Base-by-base conservation (phyloP, 2,113 vertebrate species). In the Reinhardtius hippoglossoides region DNA sequence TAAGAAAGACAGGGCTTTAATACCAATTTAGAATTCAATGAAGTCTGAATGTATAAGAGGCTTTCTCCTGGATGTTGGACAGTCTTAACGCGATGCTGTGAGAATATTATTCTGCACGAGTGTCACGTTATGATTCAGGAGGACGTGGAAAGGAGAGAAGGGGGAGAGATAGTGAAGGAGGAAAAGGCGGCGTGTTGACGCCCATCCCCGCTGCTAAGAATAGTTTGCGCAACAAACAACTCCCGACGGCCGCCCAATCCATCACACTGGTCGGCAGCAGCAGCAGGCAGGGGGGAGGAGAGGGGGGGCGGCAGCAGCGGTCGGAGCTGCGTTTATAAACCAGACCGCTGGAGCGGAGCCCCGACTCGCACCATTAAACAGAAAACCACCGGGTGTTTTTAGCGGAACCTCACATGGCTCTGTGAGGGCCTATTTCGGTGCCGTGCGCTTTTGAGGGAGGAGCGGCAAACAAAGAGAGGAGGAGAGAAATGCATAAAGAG, bases 201-300 rank as follows among this genome's bases (percentile, higher is more conserved):
- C 91, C 90, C 89, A 88, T 85, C 83, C 78, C 70, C 62, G 76
- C 78, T 84, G 86, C 89, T 92, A 90, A 92, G 91, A 91, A 91
- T 92, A 93, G 88, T 92, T 90, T 90, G 91, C 55, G 86, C 88
- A 92, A 94, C 91, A 91, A 93, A 94, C 89, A 92, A 89, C 82
- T 88, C 89, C 89, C 78, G 86, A 85, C 87, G 84, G 89, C 84
- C 83, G 78, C 80, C 86, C 89, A 87, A 92, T 92, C 85, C 87
- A 91, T 91, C 91, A 89, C 72, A 37, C 12, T 42, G 80, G 75
- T 71, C 75, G 82, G 87, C 77, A 42, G 87, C 86, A 58, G 86
- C 78, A 67, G 72, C 37, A 42, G 81, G 81, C 50, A 15, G 70
- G 63, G 72, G 20, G 35, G 44, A 21, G 40, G 37, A 37, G 20